Conservation (phyloP, 1,140 invertebrate genomes). For the Zaprionus inermis region DNA sequence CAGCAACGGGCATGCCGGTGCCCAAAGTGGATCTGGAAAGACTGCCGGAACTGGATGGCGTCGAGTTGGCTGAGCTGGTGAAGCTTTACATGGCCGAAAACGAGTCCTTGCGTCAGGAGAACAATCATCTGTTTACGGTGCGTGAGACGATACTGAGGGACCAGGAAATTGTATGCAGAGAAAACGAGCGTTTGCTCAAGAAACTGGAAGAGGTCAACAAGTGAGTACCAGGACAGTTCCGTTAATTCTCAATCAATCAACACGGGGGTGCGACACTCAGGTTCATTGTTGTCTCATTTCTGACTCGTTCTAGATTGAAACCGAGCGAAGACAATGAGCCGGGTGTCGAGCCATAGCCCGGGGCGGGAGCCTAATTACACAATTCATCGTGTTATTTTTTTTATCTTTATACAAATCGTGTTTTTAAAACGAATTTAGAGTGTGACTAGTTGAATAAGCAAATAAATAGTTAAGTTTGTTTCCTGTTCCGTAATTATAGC, state of each 20-base stretch:
- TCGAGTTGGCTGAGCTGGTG: slow-evolving; percentile 90
- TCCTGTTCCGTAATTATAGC: slow-evolving; percentile 51
- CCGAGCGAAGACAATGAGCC: slow-evolving; percentile 74
- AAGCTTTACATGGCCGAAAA: slow-evolving; percentile 94
- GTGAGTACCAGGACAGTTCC: slow-evolving; percentile 85
- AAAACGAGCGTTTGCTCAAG: slow-evolving; percentile 94
- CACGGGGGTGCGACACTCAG: slow-evolving; percentile 38
- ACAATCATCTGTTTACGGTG: slow-evolving; percentile 92
- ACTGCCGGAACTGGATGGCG: slow-evolving; percentile 88
- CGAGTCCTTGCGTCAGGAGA: slow-evolving; percentile 92
- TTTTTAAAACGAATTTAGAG: slow-evolving; percentile 63
- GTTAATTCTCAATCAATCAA: background rate
- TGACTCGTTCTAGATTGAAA: slow-evolving; percentile 79
- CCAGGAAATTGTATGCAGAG: slow-evolving; percentile 94
- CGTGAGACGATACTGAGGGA: slow-evolving; percentile 93
- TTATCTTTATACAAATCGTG: slow-evolving; percentile 25
- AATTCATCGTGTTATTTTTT: background rate
- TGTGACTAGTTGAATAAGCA: slow-evolving; percentile 67
- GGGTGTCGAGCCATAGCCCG: slow-evolving; percentile 29
- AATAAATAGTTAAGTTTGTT: slow-evolving; percentile 57
- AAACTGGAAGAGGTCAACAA: slow-evolving; percentile 94
- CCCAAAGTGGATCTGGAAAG: slow-evolving; percentile 89
- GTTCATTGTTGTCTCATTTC: slow-evolving; percentile 81
- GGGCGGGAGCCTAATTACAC: slow-evolving; percentile 11
- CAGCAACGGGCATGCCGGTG: slow-evolving; percentile 64